Conservation (phyloP, 2,113 vertebrate species). For the Hystrix brachyura region DNA sequence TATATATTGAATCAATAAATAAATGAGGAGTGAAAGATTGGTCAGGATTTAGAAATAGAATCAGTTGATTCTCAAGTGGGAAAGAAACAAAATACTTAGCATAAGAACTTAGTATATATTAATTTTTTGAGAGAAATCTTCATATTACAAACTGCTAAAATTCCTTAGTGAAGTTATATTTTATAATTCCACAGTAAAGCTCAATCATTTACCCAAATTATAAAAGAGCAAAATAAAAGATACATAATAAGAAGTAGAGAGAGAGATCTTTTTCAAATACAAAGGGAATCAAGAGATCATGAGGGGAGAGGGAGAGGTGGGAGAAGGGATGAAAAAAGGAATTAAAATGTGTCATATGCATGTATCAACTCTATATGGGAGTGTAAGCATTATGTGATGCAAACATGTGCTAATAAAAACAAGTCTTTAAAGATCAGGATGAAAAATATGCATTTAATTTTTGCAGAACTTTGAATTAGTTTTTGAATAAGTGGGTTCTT, state of each 20-base stretch:
- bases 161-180: not conserved
- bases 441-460: not conserved
- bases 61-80: not conserved
- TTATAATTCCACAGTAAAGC: not conserved
- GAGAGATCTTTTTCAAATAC: not conserved
- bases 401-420: not conserved
- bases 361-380: not conserved
- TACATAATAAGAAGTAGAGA: not conserved
- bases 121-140: not conserved
- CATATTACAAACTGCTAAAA: not conserved
- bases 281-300: not conserved
- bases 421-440: not conserved
- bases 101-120: not conserved
- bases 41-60: not conserved
- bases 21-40: not conserved
- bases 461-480: not conserved
- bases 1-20: not conserved
- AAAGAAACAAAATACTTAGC: not conserved
- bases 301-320: not conserved
- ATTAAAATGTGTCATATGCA: not conserved
- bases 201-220: not conserved
- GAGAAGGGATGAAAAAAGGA: not conserved
- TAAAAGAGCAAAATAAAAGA: not conserved
- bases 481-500: not conserved
- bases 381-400: not conserved